These are phyloP conservation scores for Blastomussa wellsi DNA, from an alignment of 92 coral and sea anemone species.

Conservation along the genomic window DNA sequence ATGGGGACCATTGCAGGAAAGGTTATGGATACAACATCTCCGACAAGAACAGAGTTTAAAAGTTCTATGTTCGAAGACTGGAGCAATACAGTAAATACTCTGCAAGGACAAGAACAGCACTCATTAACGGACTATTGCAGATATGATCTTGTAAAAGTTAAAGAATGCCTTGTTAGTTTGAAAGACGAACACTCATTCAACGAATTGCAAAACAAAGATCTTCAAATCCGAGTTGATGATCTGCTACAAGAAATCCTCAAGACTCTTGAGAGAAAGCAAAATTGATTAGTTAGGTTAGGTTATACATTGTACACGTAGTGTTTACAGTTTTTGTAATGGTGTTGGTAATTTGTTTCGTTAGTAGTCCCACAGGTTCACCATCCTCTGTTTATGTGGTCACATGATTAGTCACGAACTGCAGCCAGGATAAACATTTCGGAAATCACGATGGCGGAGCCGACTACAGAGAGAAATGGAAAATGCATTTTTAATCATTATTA, in stretches of 20 bases:
- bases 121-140: slow-evolving; percentile 58
- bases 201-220: slow-evolving; percentile 31
- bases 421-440: too few species aligned
- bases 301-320: too few species aligned
- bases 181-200: slow-evolving; percentile 45
- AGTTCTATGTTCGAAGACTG: slow-evolving; percentile 58
- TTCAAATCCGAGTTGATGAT: slow-evolving; percentile 21
- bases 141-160: slow-evolving; percentile 59
- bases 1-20: slow-evolving; percentile 9
- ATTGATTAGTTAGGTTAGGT: too few species aligned
- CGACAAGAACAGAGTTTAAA: not conserved
- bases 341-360: too few species aligned
- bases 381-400: too few species aligned
- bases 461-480: too few species aligned
- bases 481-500: too few species aligned
- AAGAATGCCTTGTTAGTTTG: slow-evolving; percentile 40
- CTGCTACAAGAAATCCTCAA: slow-evolving; percentile 26
- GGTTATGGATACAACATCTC: not conserved
- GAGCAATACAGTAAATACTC: slow-evolving; percentile 34
- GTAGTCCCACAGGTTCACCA: too few species aligned
- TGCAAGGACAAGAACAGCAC: slow-evolving; percentile 16
- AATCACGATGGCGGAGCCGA: too few species aligned
- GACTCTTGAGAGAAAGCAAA: not conserved
- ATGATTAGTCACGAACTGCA: too few species aligned
- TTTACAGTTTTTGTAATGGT: too few species aligned